Percentiles rank a stretch among this genome's conserved stretches.
Evolutionary conservation across 2,113 vertebrate species (phyloP).

Genomic region (Oostethus manadensis): DNA sequence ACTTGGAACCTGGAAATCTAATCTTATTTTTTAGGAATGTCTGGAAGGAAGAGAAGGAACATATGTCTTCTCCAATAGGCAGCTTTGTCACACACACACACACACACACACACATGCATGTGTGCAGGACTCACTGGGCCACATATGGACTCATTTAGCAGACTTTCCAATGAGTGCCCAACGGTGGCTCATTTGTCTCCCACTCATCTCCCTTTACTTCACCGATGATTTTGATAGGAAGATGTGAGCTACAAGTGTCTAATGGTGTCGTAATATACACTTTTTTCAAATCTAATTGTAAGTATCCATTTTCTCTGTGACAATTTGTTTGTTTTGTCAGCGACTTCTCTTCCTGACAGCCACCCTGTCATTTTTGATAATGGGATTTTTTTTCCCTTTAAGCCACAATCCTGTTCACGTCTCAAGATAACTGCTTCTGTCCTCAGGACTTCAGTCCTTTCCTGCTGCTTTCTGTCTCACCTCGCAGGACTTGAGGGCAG

Average conservation of each 20-base stretch:
- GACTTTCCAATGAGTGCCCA: conserved; percentile 4
- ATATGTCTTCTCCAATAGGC: background rate
- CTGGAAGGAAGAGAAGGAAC: background rate
- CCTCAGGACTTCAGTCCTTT: background rate
- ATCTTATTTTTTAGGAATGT: background rate
- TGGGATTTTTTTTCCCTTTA: too few relatives aligned
- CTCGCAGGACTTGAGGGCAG: background rate
- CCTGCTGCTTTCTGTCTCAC: background rate
- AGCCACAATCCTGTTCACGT: too few relatives aligned
- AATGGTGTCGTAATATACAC: background rate
- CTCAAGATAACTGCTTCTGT: too few relatives aligned
- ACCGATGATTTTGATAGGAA: conserved; percentile 4
- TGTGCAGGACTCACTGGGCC: background rate
- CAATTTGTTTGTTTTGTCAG: too few relatives aligned
- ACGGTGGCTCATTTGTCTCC: conserved; percentile 3
- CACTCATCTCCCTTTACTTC: background rate
- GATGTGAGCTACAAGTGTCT: background rate
- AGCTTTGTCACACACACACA: background rate
- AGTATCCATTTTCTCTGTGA: background rate
- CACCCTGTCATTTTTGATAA: too few relatives aligned
- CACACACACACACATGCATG: background rate
- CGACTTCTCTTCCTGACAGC: background rate
- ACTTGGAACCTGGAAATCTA: background rate
- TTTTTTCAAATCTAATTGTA: too few relatives aligned
- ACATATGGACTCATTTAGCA: conserved; percentile 10